phyloP scores from a whole-genome alignment of 2,888 invertebrate genomes.

The Opisthograptis luteolata region DNA sequence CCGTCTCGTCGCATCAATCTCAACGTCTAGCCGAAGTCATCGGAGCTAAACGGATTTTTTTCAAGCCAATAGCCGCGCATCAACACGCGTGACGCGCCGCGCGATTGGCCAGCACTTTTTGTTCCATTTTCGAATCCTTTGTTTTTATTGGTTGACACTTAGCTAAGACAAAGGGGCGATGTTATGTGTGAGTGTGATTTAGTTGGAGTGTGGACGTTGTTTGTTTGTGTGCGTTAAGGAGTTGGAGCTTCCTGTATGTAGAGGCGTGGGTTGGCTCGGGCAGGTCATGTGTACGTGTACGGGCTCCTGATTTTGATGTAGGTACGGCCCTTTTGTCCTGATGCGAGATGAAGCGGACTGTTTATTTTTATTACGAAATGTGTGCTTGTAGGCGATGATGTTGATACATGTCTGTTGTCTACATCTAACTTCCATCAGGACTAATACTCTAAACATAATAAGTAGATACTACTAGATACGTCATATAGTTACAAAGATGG shows the following conservation, averaged over 20 bases:
- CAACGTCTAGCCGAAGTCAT: slow-evolving; percentile 76
- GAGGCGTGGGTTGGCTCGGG: slow-evolving; percentile 58
- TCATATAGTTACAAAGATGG: no score
- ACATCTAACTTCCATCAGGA: no score
- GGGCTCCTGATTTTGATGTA: slow-evolving; percentile 76
- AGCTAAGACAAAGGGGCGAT: slow-evolving; percentile 84
- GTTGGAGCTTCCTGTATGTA: slow-evolving; percentile 63
- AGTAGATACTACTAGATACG: no score
- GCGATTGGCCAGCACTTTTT: slow-evolving; percentile 82
- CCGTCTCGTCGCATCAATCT: slow-evolving; percentile 73
- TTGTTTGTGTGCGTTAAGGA: slow-evolving; percentile 77
- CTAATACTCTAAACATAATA: no score
- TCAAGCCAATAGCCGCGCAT: slow-evolving; percentile 83
- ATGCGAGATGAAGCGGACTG: slow-evolving; percentile 62
- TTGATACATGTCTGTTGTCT: slow-evolving; percentile 2
- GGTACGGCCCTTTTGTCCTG: slow-evolving; percentile 67
- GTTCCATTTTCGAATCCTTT: slow-evolving; percentile 84
- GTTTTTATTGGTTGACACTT: slow-evolving; percentile 85
- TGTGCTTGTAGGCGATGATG: slow-evolving; percentile 23
- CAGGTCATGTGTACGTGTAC: slow-evolving; percentile 65
- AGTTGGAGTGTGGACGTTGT: slow-evolving; percentile 48
- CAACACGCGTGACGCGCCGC: slow-evolving; percentile 79
- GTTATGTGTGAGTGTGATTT: slow-evolving; percentile 71
- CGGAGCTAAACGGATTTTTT: slow-evolving; percentile 81
- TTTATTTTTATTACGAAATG: slow-evolving; percentile 55